These are phyloP conservation scores for Rhinichthys klamathensis DNA, from an alignment of 2,113 vertebrate genomes.

Conservation along the genomic window DNA sequence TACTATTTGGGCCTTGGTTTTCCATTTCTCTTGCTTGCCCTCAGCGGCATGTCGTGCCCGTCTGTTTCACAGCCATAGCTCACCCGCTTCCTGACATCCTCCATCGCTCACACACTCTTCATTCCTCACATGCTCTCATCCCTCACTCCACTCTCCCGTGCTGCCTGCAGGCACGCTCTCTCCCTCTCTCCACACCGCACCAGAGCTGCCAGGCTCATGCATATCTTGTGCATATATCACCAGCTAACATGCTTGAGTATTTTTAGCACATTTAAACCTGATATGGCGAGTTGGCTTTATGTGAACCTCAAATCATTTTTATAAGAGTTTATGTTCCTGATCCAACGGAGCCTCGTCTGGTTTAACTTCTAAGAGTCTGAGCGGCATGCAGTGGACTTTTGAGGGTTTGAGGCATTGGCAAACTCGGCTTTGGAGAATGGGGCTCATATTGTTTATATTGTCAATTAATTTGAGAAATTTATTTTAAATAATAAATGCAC, in stretches of 20 bases:
- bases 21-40: conserved; percentile 45
- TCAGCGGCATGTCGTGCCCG: conserved; percentile 26
- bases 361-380: conserved; percentile 21
- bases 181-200: conserved; percentile 12
- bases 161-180: conserved; percentile 40
- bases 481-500: no score
- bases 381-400: conserved; percentile 2
- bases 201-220: conserved; percentile 53
- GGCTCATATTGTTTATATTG: not conserved
- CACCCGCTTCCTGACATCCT: conserved; percentile 44
- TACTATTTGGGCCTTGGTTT: conserved; percentile 47
- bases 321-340: conserved; percentile 41
- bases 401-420: not conserved
- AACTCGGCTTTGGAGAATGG: not conserved
- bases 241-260: conserved; percentile 38
- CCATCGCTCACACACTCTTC: conserved; percentile 52
- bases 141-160: conserved; percentile 41
- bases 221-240: conserved; percentile 57
- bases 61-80: conserved; percentile 47
- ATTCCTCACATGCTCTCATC: conserved; percentile 48
- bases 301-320: conserved; percentile 31
- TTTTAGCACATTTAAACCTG: conserved; percentile 52
- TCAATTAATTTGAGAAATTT: not conserved
- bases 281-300: conserved; percentile 33
- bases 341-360: not conserved